Conservation (phyloP, 2,797 vertebrate species). For the Sebastolobus alascanus region DNA sequence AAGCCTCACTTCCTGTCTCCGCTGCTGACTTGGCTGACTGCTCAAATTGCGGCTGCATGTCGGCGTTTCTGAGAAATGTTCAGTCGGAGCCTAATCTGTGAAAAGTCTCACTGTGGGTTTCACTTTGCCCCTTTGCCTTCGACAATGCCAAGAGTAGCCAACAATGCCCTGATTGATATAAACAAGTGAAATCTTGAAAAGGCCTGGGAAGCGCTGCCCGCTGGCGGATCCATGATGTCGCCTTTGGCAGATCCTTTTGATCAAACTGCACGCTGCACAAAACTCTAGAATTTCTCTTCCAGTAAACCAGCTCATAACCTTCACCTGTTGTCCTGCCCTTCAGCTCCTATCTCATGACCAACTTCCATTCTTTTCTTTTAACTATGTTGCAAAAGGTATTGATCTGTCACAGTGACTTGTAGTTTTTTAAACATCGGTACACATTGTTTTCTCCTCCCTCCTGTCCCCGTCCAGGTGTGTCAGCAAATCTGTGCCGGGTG, state of each 20-base stretch:
- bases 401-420: neutral
- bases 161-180: slow-evolving; percentile 46
- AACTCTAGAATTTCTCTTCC: neutral
- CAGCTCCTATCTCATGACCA: neutral
- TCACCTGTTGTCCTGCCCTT: neutral
- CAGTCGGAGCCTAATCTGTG: slow-evolving; percentile 42
- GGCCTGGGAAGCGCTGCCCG: slow-evolving; percentile 4
- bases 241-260: slow-evolving; percentile 14
- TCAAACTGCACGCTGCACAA: neutral
- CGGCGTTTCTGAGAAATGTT: slow-evolving; percentile 50
- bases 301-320: neutral
- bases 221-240: neutral
- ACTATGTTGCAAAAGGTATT: neutral
- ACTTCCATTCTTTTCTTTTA: neutral
- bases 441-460: neutral
- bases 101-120: slow-evolving; percentile 43
- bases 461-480: slow-evolving; percentile 65
- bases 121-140: slow-evolving; percentile 20
- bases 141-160: slow-evolving; percentile 25
- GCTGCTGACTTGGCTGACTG: slow-evolving; percentile 58
- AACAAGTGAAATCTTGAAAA: slow-evolving; percentile 27
- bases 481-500: slow-evolving; percentile 80
- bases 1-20: slow-evolving; percentile 61
- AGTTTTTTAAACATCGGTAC: neutral
- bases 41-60: slow-evolving; percentile 30